Evolutionary conservation across 2,888 invertebrate genomes (phyloP), one percentile per base, ranked within the genome.

Genomic region (Cancer borealis): DNA sequence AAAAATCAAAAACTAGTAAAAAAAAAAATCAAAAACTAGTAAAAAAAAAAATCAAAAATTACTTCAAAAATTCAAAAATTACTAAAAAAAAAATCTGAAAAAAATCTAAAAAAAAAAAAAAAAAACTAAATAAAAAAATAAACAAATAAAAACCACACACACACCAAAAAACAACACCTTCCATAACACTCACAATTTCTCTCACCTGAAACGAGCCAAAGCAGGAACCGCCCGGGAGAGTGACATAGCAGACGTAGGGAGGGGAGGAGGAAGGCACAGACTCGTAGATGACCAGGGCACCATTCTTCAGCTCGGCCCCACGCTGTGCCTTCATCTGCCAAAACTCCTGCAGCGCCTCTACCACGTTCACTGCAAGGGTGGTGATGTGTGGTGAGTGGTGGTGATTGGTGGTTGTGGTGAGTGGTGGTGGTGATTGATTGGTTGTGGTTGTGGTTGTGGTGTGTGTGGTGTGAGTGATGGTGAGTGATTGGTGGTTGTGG

Each of bases 291-390:
- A 99, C 99, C 96, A 99, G 97, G 39, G 99, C 99, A 95, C 98
- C 99, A 96, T 98, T 97, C 96, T 98, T 98, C 96, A 98, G 97
- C 96, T 98, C 98, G 30, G 98, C 98, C 96, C 98, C 98, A 95
- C 98, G 97, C 92, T 98, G 98, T 96, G 98, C 98, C 97, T 99
- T 99, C 98, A 99, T 98, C 97, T 99, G 99, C 99, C 99, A 99
- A 97, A 99, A 99, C 97, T 99, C 99, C 97, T 99, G 99, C 94
- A 99, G 97, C 12, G 99, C 99, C 97, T 99, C 99, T 95, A 99
- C 99, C 95, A 99, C 99, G 97, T 99, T 99, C 96, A 99, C 99
- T 98, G 97, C n/a, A 96, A 96, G 84, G 54, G 66, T 4, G n/a
- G 1, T 2, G 17, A n/a, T 2, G 66, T 66, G 66, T 10, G 66